Evolutionary conservation across 2,797 vertebrate genomes (phyloP).

Genomic region (Enteromius afrohamiltoni): DNA sequence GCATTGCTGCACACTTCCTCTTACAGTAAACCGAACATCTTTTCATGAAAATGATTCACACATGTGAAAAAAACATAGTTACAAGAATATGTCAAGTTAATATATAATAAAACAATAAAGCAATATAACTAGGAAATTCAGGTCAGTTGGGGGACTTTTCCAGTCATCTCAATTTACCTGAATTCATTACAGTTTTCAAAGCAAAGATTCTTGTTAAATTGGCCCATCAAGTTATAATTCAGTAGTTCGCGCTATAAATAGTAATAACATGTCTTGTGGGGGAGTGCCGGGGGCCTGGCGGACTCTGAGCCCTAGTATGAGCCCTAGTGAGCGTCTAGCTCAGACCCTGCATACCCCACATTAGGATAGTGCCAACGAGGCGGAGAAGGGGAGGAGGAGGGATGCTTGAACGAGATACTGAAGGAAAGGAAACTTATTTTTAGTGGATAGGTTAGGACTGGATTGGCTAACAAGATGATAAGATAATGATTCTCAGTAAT

Average conservation of each 20-base stretch:
- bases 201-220: not conserved
- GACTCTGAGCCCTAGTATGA: too few species aligned
- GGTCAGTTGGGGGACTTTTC: not conserved
- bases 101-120: not conserved
- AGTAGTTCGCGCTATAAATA: too few species aligned
- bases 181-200: not conserved
- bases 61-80: not conserved
- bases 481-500: not conserved
- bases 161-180: not conserved
- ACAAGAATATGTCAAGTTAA: not conserved
- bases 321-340: too few species aligned
- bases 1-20: not conserved
- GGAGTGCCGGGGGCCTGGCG: rapidly evolving
- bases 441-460: too few species aligned
- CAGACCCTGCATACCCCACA: too few species aligned
- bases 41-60: not conserved
- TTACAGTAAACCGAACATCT: too few species aligned
- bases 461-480: too few species aligned
- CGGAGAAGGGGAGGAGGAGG: too few species aligned
- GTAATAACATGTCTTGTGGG: too few species aligned
- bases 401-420: too few species aligned
- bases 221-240: not conserved
- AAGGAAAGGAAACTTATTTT: too few species aligned
- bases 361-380: too few species aligned
- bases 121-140: not conserved